Base-by-base conservation (phyloP, 1,140 invertebrate species). In the Papilio machaon region DNA sequence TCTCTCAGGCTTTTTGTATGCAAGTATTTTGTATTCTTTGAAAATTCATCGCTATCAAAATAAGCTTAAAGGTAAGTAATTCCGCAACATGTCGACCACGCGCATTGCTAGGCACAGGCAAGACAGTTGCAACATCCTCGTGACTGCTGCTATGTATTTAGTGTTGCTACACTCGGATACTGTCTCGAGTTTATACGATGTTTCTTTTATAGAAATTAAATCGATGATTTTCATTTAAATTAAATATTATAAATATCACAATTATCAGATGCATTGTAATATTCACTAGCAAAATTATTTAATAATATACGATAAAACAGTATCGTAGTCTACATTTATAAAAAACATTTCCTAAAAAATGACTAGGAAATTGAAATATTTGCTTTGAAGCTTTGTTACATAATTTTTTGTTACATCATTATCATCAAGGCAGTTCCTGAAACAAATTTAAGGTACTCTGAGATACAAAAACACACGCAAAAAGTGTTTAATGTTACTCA, bases 81-180 rank as follows among this genome's bases (percentile, higher is more conserved):
- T 88, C 84, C 79, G 82, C 87, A 84, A 82, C 82, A 81, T 80
- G 86, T 82, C 73, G 73, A 74, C 77, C 82, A 84, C 81, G 83
- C 73, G 74, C 80, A 85, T 90, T 90, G 86, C 89, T 82, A 82
- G 82, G 80, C 81, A 73, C 83, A 77, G 83, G 82, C 80, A 82
- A 80, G 85, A 78, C 78, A 35, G 79, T 92, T 92, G 88, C 88
- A 83, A 89, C 86, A 92, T 76, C 79, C 75, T 89, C 89, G 89
- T 91, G 90, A 91, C 88, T 84, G 82, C 84, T 9, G 19, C 46
- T 75, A 85, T 84, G 80, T 81, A 49, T 30, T 81, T 54, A 67
- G 80, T 54, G 83, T 90, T 89, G 86, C 87, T 78, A 86, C 86
- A 91, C 78, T 82, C 58, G 73, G 46, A 75, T 83, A 83, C 74